phyloP scores from a whole-genome alignment of 2,113 vertebrate species.

The Sander vitreus region DNA sequence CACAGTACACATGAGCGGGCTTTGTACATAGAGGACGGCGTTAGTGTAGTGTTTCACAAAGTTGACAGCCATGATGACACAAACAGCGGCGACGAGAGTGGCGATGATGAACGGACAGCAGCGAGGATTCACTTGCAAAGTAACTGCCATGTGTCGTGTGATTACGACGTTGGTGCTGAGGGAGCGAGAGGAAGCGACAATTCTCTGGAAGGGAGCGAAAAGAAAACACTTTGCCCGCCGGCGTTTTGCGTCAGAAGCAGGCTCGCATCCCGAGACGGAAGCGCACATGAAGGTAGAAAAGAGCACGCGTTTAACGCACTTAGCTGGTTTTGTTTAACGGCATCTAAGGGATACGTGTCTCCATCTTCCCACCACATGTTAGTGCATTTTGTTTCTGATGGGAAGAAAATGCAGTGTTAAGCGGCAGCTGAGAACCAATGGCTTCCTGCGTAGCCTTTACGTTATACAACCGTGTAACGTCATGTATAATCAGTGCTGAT shows the following conservation, averaged over 20 bases:
- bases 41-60: slow-evolving; percentile 71
- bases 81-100: slow-evolving; percentile 13
- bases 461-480: slow-evolving; percentile 54
- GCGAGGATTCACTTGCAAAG: slow-evolving; percentile 55
- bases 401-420: background rate
- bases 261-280: slow-evolving; percentile 24
- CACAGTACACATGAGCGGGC: slow-evolving; percentile 45
- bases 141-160: slow-evolving; percentile 3
- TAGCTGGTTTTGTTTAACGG: too few relatives aligned
- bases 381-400: background rate
- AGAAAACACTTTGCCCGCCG: slow-evolving; percentile 43
- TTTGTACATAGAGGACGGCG: slow-evolving; percentile 65
- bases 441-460: slow-evolving; percentile 18
- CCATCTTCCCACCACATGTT: background rate
- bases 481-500: background rate
- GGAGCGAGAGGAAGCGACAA: background rate
- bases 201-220: slow-evolving; percentile 41
- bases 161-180: slow-evolving; percentile 12
- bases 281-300: slow-evolving; percentile 52
- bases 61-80: slow-evolving; percentile 58
- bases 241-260: slow-evolving; percentile 44
- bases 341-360: background rate
- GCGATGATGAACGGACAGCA: slow-evolving; percentile 38
- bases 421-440: background rate
- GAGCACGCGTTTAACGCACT: slow-evolving; percentile 11